phyloP scores from a whole-genome alignment of 2,113 vertebrate genomes.

The Dromas ardeola region DNA sequence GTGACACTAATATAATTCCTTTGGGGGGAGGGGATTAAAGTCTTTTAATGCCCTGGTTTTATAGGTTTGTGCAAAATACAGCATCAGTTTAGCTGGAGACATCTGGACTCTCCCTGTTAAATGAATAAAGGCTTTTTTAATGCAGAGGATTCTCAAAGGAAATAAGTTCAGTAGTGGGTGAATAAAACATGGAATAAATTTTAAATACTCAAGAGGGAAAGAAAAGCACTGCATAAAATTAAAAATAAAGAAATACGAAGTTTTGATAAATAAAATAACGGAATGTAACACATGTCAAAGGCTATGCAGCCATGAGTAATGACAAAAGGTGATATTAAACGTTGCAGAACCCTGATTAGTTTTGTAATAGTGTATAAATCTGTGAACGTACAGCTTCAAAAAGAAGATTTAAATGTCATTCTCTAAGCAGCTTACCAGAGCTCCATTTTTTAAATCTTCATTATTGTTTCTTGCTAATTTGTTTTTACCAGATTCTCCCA shows the following conservation, averaged over 20 bases:
- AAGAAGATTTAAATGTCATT: conserved; percentile 43
- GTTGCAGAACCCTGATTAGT: conserved; percentile 23
- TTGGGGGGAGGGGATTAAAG: background rate
- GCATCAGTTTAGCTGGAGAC: conserved; percentile 10
- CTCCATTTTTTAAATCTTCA: background rate
- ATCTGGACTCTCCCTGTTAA: conserved; percentile 49
- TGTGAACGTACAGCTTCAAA: conserved; percentile 27
- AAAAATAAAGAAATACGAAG: background rate
- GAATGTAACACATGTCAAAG: background rate
- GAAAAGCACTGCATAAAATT: background rate
- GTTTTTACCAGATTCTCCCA: background rate
- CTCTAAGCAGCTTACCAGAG: conserved; percentile 51
- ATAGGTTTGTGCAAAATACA: background rate
- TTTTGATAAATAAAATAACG: background rate
- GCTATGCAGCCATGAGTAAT: background rate
- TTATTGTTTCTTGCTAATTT: conserved; percentile 57
- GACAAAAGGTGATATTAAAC: conserved; percentile 28
- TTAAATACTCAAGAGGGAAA: conserved; percentile 1
- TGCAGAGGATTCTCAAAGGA: conserved; percentile 30
- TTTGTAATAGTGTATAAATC: conserved; percentile 34
- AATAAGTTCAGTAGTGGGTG: conserved; percentile 28
- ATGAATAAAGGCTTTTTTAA: conserved; percentile 18
- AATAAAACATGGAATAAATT: conserved; percentile 52
- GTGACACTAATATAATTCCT: conserved; percentile 12
- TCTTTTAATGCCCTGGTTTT: conserved; percentile 32